Base-by-base conservation (phyloP, 2,888 invertebrate species). In the Autographa gamma region DNA sequence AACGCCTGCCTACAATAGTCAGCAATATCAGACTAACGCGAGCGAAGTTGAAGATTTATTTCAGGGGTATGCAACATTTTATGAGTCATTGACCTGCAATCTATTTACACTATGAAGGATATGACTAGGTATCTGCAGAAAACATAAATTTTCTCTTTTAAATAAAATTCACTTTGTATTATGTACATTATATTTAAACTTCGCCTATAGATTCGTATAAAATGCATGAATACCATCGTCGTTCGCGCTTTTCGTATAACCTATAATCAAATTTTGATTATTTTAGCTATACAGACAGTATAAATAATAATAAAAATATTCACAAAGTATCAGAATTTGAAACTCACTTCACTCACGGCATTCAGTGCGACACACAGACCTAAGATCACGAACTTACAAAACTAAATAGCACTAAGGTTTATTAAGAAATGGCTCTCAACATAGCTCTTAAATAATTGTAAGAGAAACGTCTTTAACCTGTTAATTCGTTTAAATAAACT, bases 141-240 rank as follows among this genome's bases (percentile, higher is more conserved):
- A 67, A 38, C 59, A 31, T 38, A 43, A 52, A 34, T 59, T 38
- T 31, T 54, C 0, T 25, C 48, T 52, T 65, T 59, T 48, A 81
- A 73, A 76, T 74, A 76, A 74, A 74, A 72, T 75, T 66, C 72
- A 66, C 52, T 56, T 60, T 5, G 11, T 56, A 56, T 60, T 81
- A 77, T 77, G 81, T 82, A 81, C 76, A 84, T 80, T 81, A 86
- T 85, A 86, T 86, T 89, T 89, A 85, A 89, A 87, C 86, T 86
- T 90, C 86, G 84, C 82, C 85, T 88, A 87, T 84, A 85, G 88
- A 85, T 91, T 92, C 90, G 88, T 89, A 89, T 88, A 92, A 94
- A 94, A 95, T 95, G 93, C 95, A 92, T 91, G 87, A 89, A 90
- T 89, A 88, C 86, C 82, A 86, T 89, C 85, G 81, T 90, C 87